Conservation (phyloP, 2,888 invertebrate genomes). For the Carcina quercana region DNA sequence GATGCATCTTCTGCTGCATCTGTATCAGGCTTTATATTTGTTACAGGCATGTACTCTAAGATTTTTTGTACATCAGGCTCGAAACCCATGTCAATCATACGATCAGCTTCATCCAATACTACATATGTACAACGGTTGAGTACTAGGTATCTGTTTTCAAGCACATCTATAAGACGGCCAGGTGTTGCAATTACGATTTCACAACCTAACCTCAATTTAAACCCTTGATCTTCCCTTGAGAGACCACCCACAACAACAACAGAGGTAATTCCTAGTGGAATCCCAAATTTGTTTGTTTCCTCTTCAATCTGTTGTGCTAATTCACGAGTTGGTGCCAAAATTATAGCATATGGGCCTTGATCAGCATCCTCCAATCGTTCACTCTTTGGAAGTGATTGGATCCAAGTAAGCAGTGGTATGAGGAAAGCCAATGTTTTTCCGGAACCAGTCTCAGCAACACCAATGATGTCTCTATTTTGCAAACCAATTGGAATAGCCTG, state of each 20-base stretch:
- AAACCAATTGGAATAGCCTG: slow-evolving; percentile 99
- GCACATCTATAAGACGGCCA: slow-evolving; percentile 98
- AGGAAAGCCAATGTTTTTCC: slow-evolving; percentile 99
- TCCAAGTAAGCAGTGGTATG: slow-evolving; percentile 97
- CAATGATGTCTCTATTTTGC: slow-evolving; percentile 97
- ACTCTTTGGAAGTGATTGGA: slow-evolving; percentile 96
- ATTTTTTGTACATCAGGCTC: slow-evolving; percentile 99
- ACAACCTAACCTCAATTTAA: slow-evolving; percentile 95
- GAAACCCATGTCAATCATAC: slow-evolving; percentile 99
- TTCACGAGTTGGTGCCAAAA: slow-evolving; percentile 99
- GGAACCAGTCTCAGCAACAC: slow-evolving; percentile 99
- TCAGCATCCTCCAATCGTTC: slow-evolving; percentile 93
- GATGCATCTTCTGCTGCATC: slow-evolving; percentile 98
- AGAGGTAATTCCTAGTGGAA: slow-evolving; percentile 92
- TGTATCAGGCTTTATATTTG: slow-evolving; percentile 97
- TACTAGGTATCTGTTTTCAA: slow-evolving; percentile 98
- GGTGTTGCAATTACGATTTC: slow-evolving; percentile 99
- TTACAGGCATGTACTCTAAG: slow-evolving; percentile 97
- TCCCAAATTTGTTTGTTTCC: slow-evolving; percentile 98
- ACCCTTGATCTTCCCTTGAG: slow-evolving; percentile 98
- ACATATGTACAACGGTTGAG: slow-evolving; percentile 98
- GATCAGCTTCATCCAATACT: slow-evolving; percentile 96
- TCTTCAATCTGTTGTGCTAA: slow-evolving; percentile 99
- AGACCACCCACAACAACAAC: slow-evolving; percentile 99
- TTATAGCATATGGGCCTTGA: slow-evolving; percentile 98